Evolutionary conservation across 2,113 vertebrate species (phyloP).

Genomic region (Callaeas wilsoni): DNA sequence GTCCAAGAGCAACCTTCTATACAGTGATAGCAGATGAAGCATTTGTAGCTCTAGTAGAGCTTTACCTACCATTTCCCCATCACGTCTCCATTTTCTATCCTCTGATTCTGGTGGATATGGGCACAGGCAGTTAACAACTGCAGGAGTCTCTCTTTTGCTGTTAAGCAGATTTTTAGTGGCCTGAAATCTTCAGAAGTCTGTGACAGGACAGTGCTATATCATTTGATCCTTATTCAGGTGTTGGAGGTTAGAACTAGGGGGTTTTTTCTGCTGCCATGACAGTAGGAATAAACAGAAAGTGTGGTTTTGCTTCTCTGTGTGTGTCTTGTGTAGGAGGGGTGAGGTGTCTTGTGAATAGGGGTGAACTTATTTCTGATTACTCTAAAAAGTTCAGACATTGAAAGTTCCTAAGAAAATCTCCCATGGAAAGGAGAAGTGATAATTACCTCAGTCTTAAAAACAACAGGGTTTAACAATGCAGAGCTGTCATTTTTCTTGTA

Average conservation of each 20-base stretch:
- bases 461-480: background rate
- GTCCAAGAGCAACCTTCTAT: background rate
- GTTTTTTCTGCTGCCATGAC: background rate
- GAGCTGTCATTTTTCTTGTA: background rate
- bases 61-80: background rate
- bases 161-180: background rate
- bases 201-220: background rate
- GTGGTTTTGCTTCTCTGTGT: background rate
- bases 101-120: background rate
- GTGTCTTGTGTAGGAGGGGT: background rate
- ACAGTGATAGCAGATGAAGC: background rate
- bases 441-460: background rate
- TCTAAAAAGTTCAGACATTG: background rate
- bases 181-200: background rate
- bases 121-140: background rate
- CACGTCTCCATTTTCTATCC: background rate
- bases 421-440: background rate
- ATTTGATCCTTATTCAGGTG: background rate
- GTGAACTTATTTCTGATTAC: background rate
- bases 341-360: background rate
- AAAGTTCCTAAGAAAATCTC: background rate
- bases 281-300: background rate
- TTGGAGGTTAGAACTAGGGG: background rate
- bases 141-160: background rate
- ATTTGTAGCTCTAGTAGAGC: background rate